Base-by-base conservation (phyloP, 2,888 invertebrate species). In the Lepidocyrtoides sp. region DNA sequence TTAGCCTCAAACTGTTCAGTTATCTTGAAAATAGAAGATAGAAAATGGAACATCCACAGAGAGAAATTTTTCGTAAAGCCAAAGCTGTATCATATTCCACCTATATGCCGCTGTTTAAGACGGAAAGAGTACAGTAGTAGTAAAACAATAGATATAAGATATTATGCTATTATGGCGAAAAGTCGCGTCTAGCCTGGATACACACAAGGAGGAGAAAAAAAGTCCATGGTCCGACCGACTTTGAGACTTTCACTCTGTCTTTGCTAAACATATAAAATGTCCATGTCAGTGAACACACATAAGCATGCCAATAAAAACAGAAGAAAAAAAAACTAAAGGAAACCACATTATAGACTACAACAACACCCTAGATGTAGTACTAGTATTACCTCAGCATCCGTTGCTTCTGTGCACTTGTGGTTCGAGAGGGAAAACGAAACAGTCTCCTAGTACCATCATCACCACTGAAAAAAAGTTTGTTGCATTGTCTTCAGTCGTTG, bases 261-360 rank as follows among this genome's bases (percentile, higher is more conserved):
- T 26, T 8, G 12, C 36, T 36, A 57, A 32, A 32, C 57, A 20
- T 51, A 63, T 26, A 23, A 60, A 63, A 60, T 54, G 20, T 63
- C 20, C 36, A 44, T 26, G 60, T 36, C 23, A 63, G 41, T 60
- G 48, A 82, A 63, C 63, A 60, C 41, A 63, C 82, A 41, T 82
- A 82, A 82, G 82, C 82, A 63, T 82, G 44, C 82, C 82, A 82
- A 82, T 82, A 79, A 82, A 82, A 82, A 29, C 29, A 60, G 41
- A 57, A 57, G 48, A 41, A 63, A 60, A n/a, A n/a, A 60, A 82
- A 82, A 82, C 54, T 82, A 41, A n/a, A 82, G 82, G 60, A 79
- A 82, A 82, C 82, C 82, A 63, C 63, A 82, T 63, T 60, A 82
- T 44, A 82, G 82, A 26, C 82, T 82, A 57, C 60, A 82, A 54